Conservation (phyloP, 1,140 invertebrate species). For the Drosophila santomea region DNA sequence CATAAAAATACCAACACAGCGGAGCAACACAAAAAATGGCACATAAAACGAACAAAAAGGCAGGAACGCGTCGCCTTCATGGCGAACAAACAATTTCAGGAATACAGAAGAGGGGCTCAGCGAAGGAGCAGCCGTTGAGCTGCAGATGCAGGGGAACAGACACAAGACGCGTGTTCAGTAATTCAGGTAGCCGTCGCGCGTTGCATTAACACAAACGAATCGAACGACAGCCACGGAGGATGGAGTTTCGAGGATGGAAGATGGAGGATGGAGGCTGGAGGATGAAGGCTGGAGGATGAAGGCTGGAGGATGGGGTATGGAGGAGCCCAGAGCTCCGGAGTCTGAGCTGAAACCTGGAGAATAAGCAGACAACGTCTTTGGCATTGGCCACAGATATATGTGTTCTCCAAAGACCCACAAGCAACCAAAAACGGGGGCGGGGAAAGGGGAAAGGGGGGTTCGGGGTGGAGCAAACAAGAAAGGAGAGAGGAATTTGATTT, state of each 20-base stretch:
- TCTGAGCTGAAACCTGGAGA: constrained; percentile 35
- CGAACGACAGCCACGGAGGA: constrained; percentile 66
- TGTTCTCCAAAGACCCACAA: constrained; percentile 59
- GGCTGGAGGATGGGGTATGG: constrained; percentile 29
- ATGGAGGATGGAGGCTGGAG: constrained; percentile 22
- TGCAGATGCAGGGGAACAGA: constrained; percentile 56
- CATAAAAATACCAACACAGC: constrained; percentile 75
- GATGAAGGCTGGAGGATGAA: constrained; percentile 23
- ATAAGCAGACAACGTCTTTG: constrained; percentile 46
- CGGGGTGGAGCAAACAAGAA: constrained; percentile 29
- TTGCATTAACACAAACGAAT: constrained; percentile 84
- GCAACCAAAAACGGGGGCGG: constrained; percentile 10
- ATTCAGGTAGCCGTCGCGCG: constrained; percentile 85
- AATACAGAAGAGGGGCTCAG: constrained; percentile 45
- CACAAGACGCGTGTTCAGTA: constrained; percentile 85
- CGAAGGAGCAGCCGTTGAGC: constrained; percentile 7
- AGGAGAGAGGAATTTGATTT: constrained; percentile 23
- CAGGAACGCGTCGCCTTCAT: constrained; percentile 64
- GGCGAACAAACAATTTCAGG: constrained; percentile 82
- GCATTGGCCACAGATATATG: constrained; percentile 38
- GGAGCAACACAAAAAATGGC: constrained; percentile 57
- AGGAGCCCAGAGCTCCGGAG: constrained; percentile 16
- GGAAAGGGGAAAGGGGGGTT: neutral
- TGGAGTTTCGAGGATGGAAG: constrained; percentile 25
- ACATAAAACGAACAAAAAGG: constrained; percentile 67